Evolutionary conservation across 2,888 invertebrate species (phyloP).

Genomic region (Matsumyia berberina): DNA sequence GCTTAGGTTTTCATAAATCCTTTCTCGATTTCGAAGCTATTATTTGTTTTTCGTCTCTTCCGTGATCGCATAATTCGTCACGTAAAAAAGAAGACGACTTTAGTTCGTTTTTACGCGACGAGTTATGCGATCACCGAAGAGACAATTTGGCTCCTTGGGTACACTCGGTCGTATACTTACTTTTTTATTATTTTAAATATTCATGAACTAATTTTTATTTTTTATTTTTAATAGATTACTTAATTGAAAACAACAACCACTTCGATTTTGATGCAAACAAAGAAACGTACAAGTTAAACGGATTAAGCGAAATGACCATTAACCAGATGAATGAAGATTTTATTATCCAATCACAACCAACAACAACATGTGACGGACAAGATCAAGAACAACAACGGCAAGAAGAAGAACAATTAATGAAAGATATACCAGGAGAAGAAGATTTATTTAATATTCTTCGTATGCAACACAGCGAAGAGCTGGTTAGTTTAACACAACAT

Average conservation of each 20-base stretch:
- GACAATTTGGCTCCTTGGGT: too few species aligned
- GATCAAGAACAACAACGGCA: conserved; percentile 38
- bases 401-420: conserved; percentile 56
- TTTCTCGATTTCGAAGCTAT: too few species aligned
- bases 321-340: conserved; percentile 62
- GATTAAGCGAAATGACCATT: conserved; percentile 73
- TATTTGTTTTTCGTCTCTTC: too few species aligned
- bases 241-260: conserved; percentile 66
- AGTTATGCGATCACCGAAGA: too few species aligned
- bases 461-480: conserved; percentile 63
- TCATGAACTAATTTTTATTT: conserved; percentile 8
- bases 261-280: conserved; percentile 68
- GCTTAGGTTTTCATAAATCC: too few species aligned
- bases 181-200: background rate
- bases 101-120: too few species aligned
- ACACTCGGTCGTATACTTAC: too few species aligned
- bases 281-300: conserved; percentile 66
- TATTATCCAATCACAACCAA: conserved; percentile 54
- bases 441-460: conserved; percentile 48
- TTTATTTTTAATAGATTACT: conserved; percentile 50
- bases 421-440: conserved; percentile 68
- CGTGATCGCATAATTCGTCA: too few species aligned
- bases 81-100: too few species aligned
- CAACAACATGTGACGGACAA: too few species aligned
- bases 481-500: conserved; percentile 66